phyloP scores from a whole-genome alignment of 1,140 invertebrate genomes.

The Hyphantria cunea region DNA sequence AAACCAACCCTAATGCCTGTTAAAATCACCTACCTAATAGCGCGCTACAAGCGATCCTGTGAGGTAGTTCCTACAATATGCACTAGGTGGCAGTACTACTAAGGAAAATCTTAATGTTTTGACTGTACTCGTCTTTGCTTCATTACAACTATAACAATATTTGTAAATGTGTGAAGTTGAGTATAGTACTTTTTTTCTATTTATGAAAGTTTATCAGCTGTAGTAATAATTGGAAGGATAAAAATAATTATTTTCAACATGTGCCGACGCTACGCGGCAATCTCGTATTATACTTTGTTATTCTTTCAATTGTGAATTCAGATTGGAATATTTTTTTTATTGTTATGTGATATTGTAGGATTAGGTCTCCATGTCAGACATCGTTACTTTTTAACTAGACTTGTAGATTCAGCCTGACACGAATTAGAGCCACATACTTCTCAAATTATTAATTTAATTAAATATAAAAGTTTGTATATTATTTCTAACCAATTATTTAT shows the following conservation, averaged over 20 bases:
- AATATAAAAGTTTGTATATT: neutral
- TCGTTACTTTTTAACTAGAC: too few species aligned
- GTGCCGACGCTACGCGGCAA: neutral
- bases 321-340: too few species aligned
- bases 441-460: too few species aligned
- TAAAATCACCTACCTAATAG: neutral
- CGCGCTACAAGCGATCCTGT: neutral
- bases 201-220: neutral
- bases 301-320: too few species aligned
- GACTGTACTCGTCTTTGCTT: too few species aligned
- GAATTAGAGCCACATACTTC: too few species aligned
- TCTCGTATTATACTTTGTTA: too few species aligned
- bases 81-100: constrained; percentile 44
- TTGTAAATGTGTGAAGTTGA: neutral
- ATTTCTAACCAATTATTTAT: neutral
- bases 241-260: neutral
- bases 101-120: too few species aligned
- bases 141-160: neutral
- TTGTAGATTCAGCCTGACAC: too few species aligned
- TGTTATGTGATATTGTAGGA: too few species aligned
- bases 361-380: too few species aligned
- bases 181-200: neutral
- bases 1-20: neutral
- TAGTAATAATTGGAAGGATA: neutral
- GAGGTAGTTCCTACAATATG: constrained; percentile 33